Conservation (phyloP, 2,797 vertebrate species). For the Sebastes kiyomatsui region DNA sequence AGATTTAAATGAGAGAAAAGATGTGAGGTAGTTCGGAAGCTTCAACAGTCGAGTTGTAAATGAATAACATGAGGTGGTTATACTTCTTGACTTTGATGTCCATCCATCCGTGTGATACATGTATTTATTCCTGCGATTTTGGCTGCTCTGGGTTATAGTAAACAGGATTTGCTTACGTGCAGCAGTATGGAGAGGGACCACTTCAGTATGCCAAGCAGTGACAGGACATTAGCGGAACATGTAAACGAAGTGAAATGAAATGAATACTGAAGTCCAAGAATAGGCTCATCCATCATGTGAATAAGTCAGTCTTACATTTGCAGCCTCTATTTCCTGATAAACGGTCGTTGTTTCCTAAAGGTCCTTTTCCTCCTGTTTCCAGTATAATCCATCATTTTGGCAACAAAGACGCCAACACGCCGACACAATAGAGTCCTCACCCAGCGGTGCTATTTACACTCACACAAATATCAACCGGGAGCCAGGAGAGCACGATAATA, state of each 20-base stretch:
- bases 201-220: background rate
- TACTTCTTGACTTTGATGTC: background rate
- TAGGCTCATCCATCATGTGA: conserved; percentile 54
- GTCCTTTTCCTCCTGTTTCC: conserved; percentile 37
- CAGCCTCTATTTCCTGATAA: conserved; percentile 51
- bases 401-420: conserved; percentile 45
- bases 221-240: background rate
- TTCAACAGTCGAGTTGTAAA: background rate
- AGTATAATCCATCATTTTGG: conserved; percentile 66
- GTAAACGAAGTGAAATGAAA: conserved; percentile 44
- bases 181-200: background rate
- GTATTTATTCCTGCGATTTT: background rate
- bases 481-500: conserved; percentile 22
- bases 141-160: background rate
- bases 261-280: conserved; percentile 28
- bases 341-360: conserved; percentile 49
- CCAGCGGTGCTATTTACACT: conserved; percentile 33
- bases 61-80: background rate
- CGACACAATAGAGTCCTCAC: conserved; percentile 27
- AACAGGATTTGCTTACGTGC: conserved; percentile 19
- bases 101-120: background rate
- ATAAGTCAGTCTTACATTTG: conserved; percentile 36
- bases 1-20: background rate
- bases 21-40: background rate
- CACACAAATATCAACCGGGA: conserved; percentile 35